These are phyloP conservation scores for Achroia grisella DNA, from an alignment of 1,140 invertebrate species.

Conservation along the genomic window DNA sequence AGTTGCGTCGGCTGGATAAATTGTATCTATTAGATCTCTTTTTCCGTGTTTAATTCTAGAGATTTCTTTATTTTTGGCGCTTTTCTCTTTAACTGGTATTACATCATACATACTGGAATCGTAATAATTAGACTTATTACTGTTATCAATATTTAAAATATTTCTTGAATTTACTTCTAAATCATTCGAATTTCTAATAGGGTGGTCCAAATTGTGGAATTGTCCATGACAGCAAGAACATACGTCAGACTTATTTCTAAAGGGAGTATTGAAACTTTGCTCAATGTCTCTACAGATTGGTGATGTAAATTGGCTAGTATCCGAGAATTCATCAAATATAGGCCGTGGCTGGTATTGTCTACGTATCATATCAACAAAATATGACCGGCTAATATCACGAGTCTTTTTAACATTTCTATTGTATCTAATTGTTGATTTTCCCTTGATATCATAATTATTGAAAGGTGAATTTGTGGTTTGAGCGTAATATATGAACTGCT, in stretches of 20 bases:
- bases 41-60: conserved; percentile 12
- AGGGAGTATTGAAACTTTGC: not conserved
- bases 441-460: conserved; percentile 9
- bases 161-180: not conserved
- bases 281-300: conserved; percentile 44
- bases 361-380: conserved; percentile 30
- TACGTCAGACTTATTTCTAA: conserved; percentile 27
- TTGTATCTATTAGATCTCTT: not conserved
- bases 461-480: conserved; percentile 27
- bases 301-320: conserved; percentile 36
- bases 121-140: conserved; percentile 19
- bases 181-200: conserved; percentile 8
- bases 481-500: conserved; percentile 46
- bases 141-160: not conserved
- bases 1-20: too few relatives aligned
- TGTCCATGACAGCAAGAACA: conserved; percentile 50
- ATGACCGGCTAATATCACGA: conserved; percentile 5
- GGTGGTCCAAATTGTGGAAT: conserved; percentile 43
- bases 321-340: conserved; percentile 27
- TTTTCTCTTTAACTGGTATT: conserved; percentile 44
- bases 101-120: conserved; percentile 50
- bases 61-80: conserved; percentile 9
- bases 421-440: not conserved
- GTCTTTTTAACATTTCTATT: conserved; percentile 1
- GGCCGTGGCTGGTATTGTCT: conserved; percentile 37